Conservation (phyloP, 2,113 vertebrate genomes). For the Sciurus niger region DNA sequence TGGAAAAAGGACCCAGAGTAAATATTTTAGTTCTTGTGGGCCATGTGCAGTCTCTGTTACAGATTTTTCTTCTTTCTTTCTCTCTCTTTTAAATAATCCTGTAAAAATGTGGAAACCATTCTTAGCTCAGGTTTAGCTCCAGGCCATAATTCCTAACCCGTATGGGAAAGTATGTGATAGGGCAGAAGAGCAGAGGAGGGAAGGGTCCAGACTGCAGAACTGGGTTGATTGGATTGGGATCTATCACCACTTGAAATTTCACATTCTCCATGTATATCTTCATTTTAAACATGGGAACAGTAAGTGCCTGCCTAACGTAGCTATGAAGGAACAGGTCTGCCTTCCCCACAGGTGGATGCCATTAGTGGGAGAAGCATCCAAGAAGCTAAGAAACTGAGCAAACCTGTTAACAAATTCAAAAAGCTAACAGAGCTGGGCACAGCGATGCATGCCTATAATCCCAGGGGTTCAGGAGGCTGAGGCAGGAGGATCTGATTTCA, state of each 20-base stretch:
- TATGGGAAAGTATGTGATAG: no score
- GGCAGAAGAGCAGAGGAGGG: background rate
- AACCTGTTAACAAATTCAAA: constrained; percentile 19
- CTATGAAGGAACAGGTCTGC: background rate
- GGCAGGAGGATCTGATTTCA: no score
- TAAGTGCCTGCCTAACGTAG: background rate
- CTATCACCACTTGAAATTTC: background rate
- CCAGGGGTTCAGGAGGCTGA: no score
- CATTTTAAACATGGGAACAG: background rate
- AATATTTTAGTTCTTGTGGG: background rate
- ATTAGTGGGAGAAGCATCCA: background rate
- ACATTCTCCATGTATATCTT: background rate
- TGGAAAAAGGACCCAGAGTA: background rate
- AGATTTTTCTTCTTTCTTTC: background rate
- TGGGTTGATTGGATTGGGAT: no score
- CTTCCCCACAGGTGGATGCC: background rate
- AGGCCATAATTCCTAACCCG: background rate
- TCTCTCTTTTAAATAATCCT: background rate
- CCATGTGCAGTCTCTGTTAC: background rate
- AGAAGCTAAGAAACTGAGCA: background rate
- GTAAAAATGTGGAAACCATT: background rate
- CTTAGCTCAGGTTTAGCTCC: background rate
- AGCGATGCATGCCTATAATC: no score
- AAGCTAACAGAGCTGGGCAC: background rate
- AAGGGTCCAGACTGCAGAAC: background rate